Base-by-base conservation (phyloP, 2,888 invertebrate genomes). In the Polyommatus icarus region DNA sequence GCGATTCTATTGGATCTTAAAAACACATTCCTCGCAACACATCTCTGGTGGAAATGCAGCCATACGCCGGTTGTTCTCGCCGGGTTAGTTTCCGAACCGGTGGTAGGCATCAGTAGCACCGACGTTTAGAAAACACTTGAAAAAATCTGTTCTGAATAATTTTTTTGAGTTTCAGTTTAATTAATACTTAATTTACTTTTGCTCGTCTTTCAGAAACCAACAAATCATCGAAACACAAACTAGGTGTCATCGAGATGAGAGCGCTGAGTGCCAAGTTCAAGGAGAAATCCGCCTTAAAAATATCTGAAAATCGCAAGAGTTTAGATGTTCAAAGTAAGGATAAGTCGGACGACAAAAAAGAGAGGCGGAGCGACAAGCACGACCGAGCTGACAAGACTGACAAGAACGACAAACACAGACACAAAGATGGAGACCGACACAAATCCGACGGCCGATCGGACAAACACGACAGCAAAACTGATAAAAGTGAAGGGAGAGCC, bases 221-320 rank as follows among this genome's bases (percentile, higher is more conserved):
- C 80, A 91, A 89, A 77, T 81, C 92, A 5, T 84, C 89, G 0
- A 93, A 93, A 83, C 93, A 91, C 80, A 93, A 94, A 81, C 87
- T 84, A 1, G 94, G 94, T 1, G 94, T 94, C 3, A 94, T 94
- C 75, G 94, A 94, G 80, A 94, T 94, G 94, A 84, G 94, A 82
- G 93, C 94, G 0, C 83, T 94, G 0, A 93, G 93, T 80, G 89
- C 91, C 0, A 93, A 93, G 79, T 93, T 91, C 81, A 90, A 90
- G 80, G 90, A 92, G 15, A 92, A 92, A 79, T 84, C 92, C 0
- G 87, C 89, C 0, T 81, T 90, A 1, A 92, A 91, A 79, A 85
- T 92, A 77, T 82, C 87, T 0, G 87, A 88, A 24, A 87, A 82
- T 72, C 87, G 90, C 57, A 93, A 93, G 79, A 92, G 90, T 76